These are phyloP conservation scores for Engystomops pustulosus DNA, from an alignment of 2,113 vertebrate species.

Conservation along the genomic window DNA sequence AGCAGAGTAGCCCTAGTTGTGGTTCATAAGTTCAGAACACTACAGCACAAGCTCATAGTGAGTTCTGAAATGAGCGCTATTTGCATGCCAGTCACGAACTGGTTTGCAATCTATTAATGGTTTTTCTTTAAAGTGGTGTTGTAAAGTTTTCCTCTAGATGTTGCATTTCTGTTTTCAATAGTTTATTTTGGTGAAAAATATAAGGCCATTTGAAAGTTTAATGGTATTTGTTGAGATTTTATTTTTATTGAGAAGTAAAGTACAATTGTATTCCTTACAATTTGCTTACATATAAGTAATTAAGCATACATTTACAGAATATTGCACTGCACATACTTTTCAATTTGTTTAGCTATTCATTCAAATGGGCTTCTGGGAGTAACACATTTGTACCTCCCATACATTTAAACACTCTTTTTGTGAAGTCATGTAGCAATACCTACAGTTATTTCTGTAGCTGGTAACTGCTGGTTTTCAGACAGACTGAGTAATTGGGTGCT, in stretches of 20 bases:
- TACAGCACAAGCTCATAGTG: too few relatives aligned
- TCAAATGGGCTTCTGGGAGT: slow-evolving; percentile 22
- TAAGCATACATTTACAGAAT: background rate
- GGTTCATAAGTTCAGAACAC: too few relatives aligned
- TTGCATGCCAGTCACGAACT: too few relatives aligned
- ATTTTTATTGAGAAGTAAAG: background rate
- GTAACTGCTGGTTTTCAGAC: slow-evolving; percentile 57
- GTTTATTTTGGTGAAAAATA: too few relatives aligned
- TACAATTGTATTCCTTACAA: background rate
- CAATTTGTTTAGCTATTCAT: slow-evolving; percentile 23
- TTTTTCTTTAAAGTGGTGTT: too few relatives aligned
- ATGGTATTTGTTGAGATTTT: background rate
- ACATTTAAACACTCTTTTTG: slow-evolving; percentile 41
- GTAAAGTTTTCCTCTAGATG: too few relatives aligned
- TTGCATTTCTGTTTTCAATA: too few relatives aligned
- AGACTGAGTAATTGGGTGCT: slow-evolving; percentile 59
- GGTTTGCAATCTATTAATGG: too few relatives aligned
- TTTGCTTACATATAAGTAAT: background rate
- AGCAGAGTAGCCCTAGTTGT: too few relatives aligned
- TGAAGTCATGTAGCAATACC: slow-evolving; percentile 40
- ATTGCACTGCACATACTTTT: background rate
- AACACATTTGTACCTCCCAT: slow-evolving; percentile 29
- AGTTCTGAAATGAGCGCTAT: too few relatives aligned
- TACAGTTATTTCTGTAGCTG: slow-evolving; percentile 54
- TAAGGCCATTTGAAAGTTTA: background rate